Conservation (phyloP, 2,888 invertebrate species). For the Tipula unca region DNA sequence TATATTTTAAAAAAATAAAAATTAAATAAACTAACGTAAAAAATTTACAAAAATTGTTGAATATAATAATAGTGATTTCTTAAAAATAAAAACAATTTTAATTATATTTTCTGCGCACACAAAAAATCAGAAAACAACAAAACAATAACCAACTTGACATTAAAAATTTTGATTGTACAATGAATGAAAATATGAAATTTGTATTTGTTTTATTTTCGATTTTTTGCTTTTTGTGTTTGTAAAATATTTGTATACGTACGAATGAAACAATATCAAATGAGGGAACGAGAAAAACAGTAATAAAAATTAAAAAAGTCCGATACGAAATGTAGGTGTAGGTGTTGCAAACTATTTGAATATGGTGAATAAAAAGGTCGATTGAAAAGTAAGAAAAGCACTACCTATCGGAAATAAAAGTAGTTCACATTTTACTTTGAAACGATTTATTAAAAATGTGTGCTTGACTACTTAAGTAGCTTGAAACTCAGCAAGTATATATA, state of each 20-base stretch:
- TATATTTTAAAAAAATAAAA: background rate
- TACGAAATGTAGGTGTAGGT: background rate
- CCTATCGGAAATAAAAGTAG: too few species aligned
- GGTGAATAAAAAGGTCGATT: too few species aligned
- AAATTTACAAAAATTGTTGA: background rate
- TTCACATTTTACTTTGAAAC: too few species aligned
- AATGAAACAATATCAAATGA: background rate
- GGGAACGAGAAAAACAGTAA: background rate
- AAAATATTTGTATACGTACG: background rate
- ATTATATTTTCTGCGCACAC: background rate
- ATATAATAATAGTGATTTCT: background rate
- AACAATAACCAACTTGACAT: slow-evolving; percentile 8
- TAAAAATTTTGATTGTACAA: background rate
- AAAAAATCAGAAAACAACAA: background rate
- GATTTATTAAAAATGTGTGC: too few species aligned
- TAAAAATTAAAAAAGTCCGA: background rate
- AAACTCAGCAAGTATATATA: too few species aligned
- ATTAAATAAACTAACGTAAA: background rate
- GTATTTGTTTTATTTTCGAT: background rate
- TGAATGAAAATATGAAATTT: background rate
- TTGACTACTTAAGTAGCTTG: too few species aligned
- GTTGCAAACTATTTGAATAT: too few species aligned
- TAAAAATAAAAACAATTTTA: background rate
- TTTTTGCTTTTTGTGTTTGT: background rate
- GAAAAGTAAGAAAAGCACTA: too few species aligned